These are phyloP conservation scores for Scaeva pyrastri DNA, from an alignment of 2,888 invertebrate species.

Conservation along the genomic window DNA sequence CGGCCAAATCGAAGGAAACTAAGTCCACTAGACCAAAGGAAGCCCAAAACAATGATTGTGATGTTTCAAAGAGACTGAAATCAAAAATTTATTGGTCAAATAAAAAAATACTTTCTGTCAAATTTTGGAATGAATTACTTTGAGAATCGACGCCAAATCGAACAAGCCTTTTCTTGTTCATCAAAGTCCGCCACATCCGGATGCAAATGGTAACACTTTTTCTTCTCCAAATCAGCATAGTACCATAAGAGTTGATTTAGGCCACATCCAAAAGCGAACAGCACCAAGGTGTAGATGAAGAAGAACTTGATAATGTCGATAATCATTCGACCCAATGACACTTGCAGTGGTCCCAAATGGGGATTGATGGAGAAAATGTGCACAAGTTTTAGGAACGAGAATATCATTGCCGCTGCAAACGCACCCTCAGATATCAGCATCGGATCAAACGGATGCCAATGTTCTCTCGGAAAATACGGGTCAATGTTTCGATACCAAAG, in stretches of 20 bases:
- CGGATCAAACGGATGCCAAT: slow-evolving; percentile 98
- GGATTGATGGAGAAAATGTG: slow-evolving; percentile 99
- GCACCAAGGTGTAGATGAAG: slow-evolving; percentile 95
- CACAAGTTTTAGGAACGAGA: slow-evolving; percentile 96
- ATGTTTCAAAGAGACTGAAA: slow-evolving; percentile 96
- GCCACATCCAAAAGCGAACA: slow-evolving; percentile 98
- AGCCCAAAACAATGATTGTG: slow-evolving; percentile 99
- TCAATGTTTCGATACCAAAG: slow-evolving; percentile 87
- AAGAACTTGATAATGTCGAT: slow-evolving; percentile 98
- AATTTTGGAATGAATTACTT: too few species aligned
- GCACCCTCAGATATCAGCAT: slow-evolving; percentile 96
- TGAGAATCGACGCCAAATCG: slow-evolving; percentile 94
- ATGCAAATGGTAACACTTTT: slow-evolving; percentile 91
- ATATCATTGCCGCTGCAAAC: slow-evolving; percentile 98
- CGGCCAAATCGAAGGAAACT: slow-evolving; percentile 96
- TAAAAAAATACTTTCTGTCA: too few species aligned
- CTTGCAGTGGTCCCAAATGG: slow-evolving; percentile 95
- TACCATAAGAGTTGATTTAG: slow-evolving; percentile 97
- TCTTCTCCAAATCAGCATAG: slow-evolving; percentile 94
- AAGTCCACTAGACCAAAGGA: slow-evolving; percentile 98
- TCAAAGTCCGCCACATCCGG: slow-evolving; percentile 92
- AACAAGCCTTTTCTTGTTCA: slow-evolving; percentile 91
- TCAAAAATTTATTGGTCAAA: neutral
- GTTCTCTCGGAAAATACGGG: slow-evolving; percentile 94
- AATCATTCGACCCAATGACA: slow-evolving; percentile 96